Conservation (phyloP, 2,113 vertebrate species). For the Gymnocephalus cernua region DNA sequence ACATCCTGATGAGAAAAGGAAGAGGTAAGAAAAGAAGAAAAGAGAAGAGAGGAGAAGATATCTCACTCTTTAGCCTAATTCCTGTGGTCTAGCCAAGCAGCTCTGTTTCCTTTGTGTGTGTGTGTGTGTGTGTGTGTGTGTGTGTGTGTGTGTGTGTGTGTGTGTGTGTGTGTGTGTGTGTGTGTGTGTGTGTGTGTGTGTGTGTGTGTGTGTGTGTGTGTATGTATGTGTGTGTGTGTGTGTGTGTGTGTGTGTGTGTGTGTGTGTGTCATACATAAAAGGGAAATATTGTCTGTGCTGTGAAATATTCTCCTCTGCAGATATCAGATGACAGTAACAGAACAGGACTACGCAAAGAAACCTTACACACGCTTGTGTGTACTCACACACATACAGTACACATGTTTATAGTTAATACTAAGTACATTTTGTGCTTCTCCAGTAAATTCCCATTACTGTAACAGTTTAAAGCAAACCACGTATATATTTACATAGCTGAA, state of each 20-base stretch:
- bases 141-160: too few relatives aligned
- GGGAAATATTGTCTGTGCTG: too few relatives aligned
- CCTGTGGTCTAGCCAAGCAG: conserved; percentile 42
- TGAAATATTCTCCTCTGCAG: conserved; percentile 34
- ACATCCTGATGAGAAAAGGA: conserved; percentile 41
- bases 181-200: background rate
- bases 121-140: background rate
- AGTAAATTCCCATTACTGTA: background rate
- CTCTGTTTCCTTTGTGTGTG: conserved; percentile 14
- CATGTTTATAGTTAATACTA: background rate
- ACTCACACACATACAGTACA: background rate
- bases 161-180: background rate
- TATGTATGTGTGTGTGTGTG: background rate
- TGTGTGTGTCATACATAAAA: too few relatives aligned
- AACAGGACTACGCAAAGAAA: conserved; percentile 26
- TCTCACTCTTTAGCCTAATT: conserved; percentile 39
- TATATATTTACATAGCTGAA: conserved; percentile 7
- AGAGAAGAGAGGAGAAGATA: background rate
- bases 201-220: background rate
- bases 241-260: background rate
- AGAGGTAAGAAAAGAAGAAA: background rate
- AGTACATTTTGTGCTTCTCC: background rate
- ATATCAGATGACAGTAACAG: conserved; percentile 48
- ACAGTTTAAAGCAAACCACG: fast-evolving
- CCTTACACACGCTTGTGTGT: too few relatives aligned